Evolutionary conservation across 1,140 invertebrate genomes (phyloP).

Genomic region (Drosophila teissieri): DNA sequence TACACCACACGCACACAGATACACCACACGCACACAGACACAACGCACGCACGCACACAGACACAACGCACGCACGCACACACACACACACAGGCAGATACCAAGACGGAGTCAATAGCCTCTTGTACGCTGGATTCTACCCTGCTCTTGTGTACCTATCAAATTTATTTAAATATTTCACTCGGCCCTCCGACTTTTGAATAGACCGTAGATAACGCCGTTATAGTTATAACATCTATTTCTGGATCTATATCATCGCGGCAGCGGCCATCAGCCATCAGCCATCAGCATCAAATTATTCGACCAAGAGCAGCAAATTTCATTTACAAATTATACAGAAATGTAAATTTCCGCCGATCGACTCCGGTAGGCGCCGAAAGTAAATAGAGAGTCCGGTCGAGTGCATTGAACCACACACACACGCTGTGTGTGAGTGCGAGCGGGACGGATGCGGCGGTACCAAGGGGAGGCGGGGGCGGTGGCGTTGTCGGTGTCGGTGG

Average conservation of each 20-base stretch:
- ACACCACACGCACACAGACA: background rate
- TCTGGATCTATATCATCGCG: conserved; percentile 14
- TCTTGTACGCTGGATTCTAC: conserved; percentile 45
- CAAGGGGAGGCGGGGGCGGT: background rate
- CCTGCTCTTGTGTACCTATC: conserved; percentile 57
- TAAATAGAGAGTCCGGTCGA: conserved; percentile 68
- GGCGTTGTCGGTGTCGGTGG: background rate
- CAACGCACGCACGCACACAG: conserved; percentile 5
- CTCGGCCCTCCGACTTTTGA: conserved; percentile 2
- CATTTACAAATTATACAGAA: conserved; percentile 54
- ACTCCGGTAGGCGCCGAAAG: conserved; percentile 58
- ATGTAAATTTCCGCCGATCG: conserved; percentile 59
- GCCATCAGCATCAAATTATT: conserved; percentile 30
- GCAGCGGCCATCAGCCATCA: background rate
- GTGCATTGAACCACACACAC: conserved; percentile 74
- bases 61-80: background rate
- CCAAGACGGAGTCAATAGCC: conserved; percentile 67
- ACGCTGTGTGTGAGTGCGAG: conserved; percentile 50
- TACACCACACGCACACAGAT: conserved; percentile 12
- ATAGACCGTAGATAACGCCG: conserved; percentile 33
- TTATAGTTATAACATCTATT: conserved; percentile 53
- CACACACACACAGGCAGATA: conserved; percentile 24
- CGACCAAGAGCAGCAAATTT: conserved; percentile 33
- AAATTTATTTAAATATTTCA: conserved; percentile 78
- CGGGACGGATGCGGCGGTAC: conserved; percentile 27